Evolutionary conservation across 2,888 invertebrate genomes (phyloP), one percentile per base, ranked within the genome.

Genomic region (Spodoptera exigua): DNA sequence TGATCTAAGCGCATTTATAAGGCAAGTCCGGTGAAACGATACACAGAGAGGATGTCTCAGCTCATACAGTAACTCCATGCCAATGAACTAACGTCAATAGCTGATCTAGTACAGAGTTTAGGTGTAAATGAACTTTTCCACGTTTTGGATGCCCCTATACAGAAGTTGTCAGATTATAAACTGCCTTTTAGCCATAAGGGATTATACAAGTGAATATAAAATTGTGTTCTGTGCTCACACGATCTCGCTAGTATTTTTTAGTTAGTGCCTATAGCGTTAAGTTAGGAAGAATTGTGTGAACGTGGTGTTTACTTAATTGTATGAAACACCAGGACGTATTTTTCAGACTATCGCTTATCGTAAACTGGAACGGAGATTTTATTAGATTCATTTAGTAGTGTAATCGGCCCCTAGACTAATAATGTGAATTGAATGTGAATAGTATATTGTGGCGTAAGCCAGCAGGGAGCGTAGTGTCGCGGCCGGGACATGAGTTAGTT

Each of bases 171-270:
- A 83, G 78, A 80, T 75, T 76, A 78, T 73, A 66, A 27, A 85
- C 85, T 89, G 91, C 91, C 91, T 92, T 92, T 87, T 92, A 92
- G 90, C 84, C 74, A 69, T 92, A 90, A 91, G 89, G 86, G 83
- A 80, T 85, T 87, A 81, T 83, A 88, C 83, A 87, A 82, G 78
- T 83, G 83, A 83, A 80, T 82, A 74, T 76, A 78, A 81, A 82
- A 86, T 89, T 91, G 92, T 93, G 93, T 94, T 92, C 92, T 89
- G 89, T 92, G 91, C 92, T 92, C 93, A 93, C 86, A 87, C 88
- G 94, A 94, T 94, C 94, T 94, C 94, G 92, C 89, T 94, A 93
- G 93, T 91, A 89, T 89, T 88, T 77, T 90, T 92, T 92, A 93
- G 92, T 93, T 92, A 93, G 91, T 89, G 91, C 89, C 89, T 91